These are phyloP conservation scores for Leucophenga maculata DNA, from an alignment of 2,888 invertebrate species.

Conservation along the genomic window DNA sequence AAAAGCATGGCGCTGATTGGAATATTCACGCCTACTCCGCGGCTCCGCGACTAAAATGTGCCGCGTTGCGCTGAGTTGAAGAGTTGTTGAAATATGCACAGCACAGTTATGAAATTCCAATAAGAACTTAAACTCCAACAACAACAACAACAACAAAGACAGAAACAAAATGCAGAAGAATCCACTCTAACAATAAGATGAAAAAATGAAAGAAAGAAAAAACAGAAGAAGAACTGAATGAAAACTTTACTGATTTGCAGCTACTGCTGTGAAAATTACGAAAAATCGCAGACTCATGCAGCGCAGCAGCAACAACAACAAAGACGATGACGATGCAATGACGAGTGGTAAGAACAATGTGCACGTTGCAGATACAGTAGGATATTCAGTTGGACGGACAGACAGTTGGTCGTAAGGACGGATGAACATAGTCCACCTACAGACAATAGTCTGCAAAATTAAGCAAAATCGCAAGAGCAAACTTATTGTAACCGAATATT, in stretches of 20 bases:
- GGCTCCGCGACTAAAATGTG: too few species aligned
- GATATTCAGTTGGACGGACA: too few species aligned
- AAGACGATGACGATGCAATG: background rate
- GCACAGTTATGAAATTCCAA: slow-evolving; percentile 26
- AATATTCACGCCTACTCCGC: background rate
- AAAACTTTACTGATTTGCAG: slow-evolving; percentile 14
- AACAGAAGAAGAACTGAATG: background rate
- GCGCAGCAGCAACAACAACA: background rate
- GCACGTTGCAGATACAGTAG: background rate
- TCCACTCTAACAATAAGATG: background rate
- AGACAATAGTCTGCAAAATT: too few species aligned
- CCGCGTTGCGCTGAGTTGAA: background rate
- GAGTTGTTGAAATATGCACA: slow-evolving; percentile 21
- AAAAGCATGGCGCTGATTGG: background rate
- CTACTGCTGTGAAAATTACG: slow-evolving; percentile 22
- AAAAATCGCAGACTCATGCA: slow-evolving; percentile 23
- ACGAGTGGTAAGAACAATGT: background rate
- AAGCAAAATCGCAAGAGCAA: background rate
- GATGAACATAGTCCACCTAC: background rate
- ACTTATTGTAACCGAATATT: background rate
- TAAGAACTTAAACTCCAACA: slow-evolving; percentile 16
- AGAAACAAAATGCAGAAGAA: background rate
- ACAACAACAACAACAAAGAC: background rate
- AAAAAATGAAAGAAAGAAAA: background rate
- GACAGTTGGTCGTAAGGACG: too few species aligned